Base-by-base conservation (phyloP, 2,888 invertebrate species). In the Monochamus alternatus region DNA sequence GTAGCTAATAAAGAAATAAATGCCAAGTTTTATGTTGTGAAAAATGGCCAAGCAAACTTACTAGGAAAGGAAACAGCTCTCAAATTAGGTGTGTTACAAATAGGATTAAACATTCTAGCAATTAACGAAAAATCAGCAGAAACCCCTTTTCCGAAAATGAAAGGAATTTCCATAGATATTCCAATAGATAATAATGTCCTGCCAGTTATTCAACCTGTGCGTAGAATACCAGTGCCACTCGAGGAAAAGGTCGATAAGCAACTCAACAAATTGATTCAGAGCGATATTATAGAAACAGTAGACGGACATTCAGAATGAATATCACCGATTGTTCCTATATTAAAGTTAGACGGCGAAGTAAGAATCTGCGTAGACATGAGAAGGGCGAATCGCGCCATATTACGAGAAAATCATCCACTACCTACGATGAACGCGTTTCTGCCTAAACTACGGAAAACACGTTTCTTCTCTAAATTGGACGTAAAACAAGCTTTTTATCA, bases 171-270 rank as follows among this genome's bases (percentile, higher is more conserved):
- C 5, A n/a, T 73, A 22, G 14, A 65, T 47, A 65, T n/a, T 38
- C 5, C 74, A 58, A 30, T 59, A 12, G 22, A 59, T 30, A 31
- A 72, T 31, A 66, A 73, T n/a, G 63, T 81, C 3, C 82, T 77
- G 47, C 85, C 87, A 32, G 81, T 86, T 43, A 75, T 75, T 22
- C 86, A 87, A 77, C 85, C 85, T 62, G 75, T 83, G 67, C 75
- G 86, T 31, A 73, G 86, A 47, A 70, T 86, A n/a, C 87, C 87
- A 10, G 80, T 84, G 43, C 82, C 85, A 7, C 69, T 87, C 38
- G 77, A 82, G 65, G 75, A 77, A 10, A 77, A 78, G 69, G 60
- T 84, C 14, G 66, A 82, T 22, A 66, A 75, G 14, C 78, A 80
- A 66, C 64, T 85, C 3, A 31, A 81, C 9, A 75, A 82, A 62